Evolutionary conservation across 2,888 invertebrate species (phyloP).

Genomic region (Esperia sulphurella): DNA sequence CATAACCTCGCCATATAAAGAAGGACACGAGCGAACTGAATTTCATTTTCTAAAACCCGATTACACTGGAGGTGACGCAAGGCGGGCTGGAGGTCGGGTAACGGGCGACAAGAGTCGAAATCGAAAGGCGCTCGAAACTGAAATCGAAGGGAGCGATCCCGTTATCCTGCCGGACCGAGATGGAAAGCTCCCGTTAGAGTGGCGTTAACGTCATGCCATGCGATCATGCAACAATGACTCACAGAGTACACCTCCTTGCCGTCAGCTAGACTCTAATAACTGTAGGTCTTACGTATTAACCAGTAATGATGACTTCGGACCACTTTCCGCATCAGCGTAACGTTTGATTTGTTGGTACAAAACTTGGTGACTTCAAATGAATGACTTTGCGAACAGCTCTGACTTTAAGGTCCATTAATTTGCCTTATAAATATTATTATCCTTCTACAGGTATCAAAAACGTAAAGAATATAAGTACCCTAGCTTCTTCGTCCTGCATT

Average conservation of each 20-base stretch:
- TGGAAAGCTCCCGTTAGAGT: slow-evolving; percentile 72
- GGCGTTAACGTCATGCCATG: slow-evolving; percentile 43
- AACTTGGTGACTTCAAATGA: no score
- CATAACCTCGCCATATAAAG: slow-evolving; percentile 65
- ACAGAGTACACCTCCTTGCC: slow-evolving; percentile 3
- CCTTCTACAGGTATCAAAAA: no score
- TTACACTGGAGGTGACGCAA: slow-evolving; percentile 66
- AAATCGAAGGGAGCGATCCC: slow-evolving; percentile 74
- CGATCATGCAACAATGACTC: slow-evolving; percentile 40
- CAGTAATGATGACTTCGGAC: background rate
- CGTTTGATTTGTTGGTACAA: background rate
- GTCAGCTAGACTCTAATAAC: slow-evolving; percentile 8
- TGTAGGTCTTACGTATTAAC: background rate
- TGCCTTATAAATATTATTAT: no score
- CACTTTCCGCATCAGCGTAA: background rate
- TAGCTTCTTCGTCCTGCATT: no score
- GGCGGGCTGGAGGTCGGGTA: slow-evolving; percentile 50
- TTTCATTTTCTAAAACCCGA: slow-evolving; percentile 78
- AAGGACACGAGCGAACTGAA: slow-evolving; percentile 63
- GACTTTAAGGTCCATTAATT: no score
- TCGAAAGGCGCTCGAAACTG: slow-evolving; percentile 71
- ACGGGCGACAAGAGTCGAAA: slow-evolving; percentile 64
- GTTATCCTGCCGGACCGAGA: slow-evolving; percentile 71
- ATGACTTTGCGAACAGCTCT: no score
- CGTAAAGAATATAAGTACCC: no score